Percentiles rank a stretch among this genome's conserved stretches.
These are phyloP conservation scores for Lycaena phlaeas DNA, from an alignment of 2,888 invertebrate genomes.

Conservation along the genomic window DNA sequence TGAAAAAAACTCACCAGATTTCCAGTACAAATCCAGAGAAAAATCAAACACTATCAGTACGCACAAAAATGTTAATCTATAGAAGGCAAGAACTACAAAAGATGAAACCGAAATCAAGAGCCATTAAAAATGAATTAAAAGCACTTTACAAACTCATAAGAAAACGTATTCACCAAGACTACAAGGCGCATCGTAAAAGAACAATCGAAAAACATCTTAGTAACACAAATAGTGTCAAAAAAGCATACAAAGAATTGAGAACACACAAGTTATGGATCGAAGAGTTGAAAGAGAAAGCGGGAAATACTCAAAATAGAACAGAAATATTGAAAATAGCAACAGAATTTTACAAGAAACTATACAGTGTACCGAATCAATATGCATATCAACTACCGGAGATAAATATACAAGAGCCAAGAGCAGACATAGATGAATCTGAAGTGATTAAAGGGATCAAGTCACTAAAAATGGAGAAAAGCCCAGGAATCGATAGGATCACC, in stretches of 20 bases:
- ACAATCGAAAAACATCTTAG: background rate
- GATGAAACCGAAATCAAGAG: background rate
- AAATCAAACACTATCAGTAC: background rate
- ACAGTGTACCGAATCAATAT: background rate
- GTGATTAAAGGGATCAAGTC: background rate
- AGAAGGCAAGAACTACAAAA: background rate
- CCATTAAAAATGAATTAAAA: background rate
- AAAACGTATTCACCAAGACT: background rate
- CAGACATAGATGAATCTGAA: background rate
- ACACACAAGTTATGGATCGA: background rate
- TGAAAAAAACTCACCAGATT: background rate
- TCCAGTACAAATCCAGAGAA: background rate
- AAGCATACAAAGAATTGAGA: background rate
- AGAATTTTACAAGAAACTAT: background rate
- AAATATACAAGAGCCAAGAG: background rate
- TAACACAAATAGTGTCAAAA: background rate
- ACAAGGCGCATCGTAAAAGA: background rate
- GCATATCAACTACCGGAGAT: background rate
- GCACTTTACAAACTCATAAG: background rate
- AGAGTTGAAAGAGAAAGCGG: too few species aligned
- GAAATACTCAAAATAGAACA: too few species aligned
- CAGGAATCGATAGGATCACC: background rate
- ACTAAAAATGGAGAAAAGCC: background rate
- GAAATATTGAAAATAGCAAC: background rate
- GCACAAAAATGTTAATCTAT: background rate